Percentiles rank a stretch among this genome's conserved stretches.
Evolutionary conservation across 2,113 vertebrate genomes (phyloP).

Genomic region (Pomatorhinus ruficollis): DNA sequence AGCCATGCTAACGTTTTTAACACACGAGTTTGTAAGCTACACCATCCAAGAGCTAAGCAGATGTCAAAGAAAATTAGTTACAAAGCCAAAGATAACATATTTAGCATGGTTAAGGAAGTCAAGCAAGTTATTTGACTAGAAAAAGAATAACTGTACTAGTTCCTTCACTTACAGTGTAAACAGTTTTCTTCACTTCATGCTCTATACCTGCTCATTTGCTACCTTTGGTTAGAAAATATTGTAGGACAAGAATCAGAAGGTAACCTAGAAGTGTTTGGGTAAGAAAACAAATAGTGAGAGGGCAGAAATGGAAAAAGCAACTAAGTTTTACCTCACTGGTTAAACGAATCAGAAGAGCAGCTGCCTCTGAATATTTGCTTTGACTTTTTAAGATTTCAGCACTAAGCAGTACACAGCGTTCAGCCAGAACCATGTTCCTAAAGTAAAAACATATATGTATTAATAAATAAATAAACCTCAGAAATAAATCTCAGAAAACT

Average conservation of each 20-base stretch:
- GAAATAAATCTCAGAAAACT: not conserved
- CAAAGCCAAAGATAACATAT: not conserved
- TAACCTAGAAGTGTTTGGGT: not conserved
- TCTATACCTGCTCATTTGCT: not conserved
- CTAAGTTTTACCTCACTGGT: slow-evolving; percentile 89
- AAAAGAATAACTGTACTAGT: not conserved
- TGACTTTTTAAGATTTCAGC: slow-evolving; percentile 97
- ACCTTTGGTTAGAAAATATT: not conserved
- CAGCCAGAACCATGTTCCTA: slow-evolving; percentile 94
- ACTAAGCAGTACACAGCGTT: slow-evolving; percentile 94
- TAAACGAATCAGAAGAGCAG: slow-evolving; percentile 94
- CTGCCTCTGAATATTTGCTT: slow-evolving; percentile 93
- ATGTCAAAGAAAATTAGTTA: not conserved
- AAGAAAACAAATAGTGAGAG: not conserved
- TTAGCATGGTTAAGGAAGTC: not conserved
- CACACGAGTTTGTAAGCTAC: not conserved
- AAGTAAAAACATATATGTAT: slow-evolving; percentile 1
- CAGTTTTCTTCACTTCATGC: not conserved
- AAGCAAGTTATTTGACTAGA: not conserved
- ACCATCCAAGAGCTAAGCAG: not conserved
- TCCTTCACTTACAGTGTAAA: not conserved
- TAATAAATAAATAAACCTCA: not conserved
- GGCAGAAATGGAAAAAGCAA: not conserved
- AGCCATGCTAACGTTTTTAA: not conserved
- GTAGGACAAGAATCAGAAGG: not conserved